Evolutionary conservation across 2,888 invertebrate species (phyloP).

Genomic region (Branchellion lobata): DNA sequence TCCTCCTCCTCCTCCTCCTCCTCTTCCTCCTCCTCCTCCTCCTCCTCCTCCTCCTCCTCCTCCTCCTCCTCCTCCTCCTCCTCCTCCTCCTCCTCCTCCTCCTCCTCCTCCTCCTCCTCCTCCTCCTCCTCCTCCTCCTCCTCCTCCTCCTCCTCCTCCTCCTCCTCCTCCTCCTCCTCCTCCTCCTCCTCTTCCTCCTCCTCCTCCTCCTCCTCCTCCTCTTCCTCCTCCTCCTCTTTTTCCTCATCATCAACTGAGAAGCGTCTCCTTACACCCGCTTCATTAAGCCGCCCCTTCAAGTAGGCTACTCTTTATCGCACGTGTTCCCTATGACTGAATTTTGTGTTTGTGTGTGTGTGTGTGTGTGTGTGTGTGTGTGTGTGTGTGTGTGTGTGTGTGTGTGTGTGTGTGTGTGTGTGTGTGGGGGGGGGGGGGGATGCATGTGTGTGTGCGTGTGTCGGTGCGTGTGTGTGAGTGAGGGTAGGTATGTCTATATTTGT

Average conservation of each 20-base stretch:
- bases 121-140: background rate
- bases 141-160: background rate
- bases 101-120: background rate
- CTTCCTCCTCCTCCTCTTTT: background rate
- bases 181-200: background rate
- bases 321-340: no score
- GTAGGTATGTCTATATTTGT: background rate
- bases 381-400: background rate
- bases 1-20: background rate
- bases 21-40: background rate
- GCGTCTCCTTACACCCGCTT: no score
- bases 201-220: background rate
- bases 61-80: background rate
- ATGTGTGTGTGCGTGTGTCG: conserved; percentile 17
- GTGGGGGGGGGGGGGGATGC: background rate
- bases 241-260: no score
- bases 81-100: background rate
- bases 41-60: background rate
- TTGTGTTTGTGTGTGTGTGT: conserved; percentile 12
- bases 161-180: background rate
- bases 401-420: conserved; percentile 33
- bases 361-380: background rate
- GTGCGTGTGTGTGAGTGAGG: conserved; percentile 1
- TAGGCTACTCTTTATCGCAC: no score
- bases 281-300: no score